Evolutionary conservation across 2,113 vertebrate genomes (phyloP), one percentile per base, ranked within the genome.

Genomic region (Edolisoma coerulescens): DNA sequence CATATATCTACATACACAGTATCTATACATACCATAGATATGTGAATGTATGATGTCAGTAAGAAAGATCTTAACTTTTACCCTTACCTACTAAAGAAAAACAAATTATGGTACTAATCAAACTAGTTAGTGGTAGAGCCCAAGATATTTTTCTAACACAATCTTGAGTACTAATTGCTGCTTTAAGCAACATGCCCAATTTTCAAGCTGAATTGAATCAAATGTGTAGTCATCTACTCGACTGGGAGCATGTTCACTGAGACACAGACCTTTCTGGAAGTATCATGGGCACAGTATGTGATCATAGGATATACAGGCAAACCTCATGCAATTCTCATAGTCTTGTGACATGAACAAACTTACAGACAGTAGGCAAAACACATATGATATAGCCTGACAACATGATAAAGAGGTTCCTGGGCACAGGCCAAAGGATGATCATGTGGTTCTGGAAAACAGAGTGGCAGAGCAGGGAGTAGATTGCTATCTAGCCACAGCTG

Each of bases 181-280:
- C 52, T 81, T 87, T 20, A 79, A 82, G 60, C 47, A 78, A 67
- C 27, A 28, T 41, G 52, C 15, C 42, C 4, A 16, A 33, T 67
- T 71, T 82, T 82, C 73, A 70, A 68, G 44, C 37, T 60, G 33
- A 60, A 79, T 3, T 79, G 35, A 73, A 79, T 37, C 49, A 90
- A 27, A 8, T 5, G 2, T n/a, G 45, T 23, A 79, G 35, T 8
- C 33, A 59, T n/a, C n/a, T 56, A 85, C n/a, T 41, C 0, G 0
- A 19, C 0, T 15, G 8, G 27, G 16, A 92, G 39, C 15, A 24
- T 14, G 49, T 39, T 69, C n/a, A 56, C 37, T 49, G 64, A 92
- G 90, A 79, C 22, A 21, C 26, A 82, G 33, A 42, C 32, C 33
- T 68, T 50, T 70, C 39, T 64, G 56, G 54, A 83, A 86, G 65